phyloP scores from a whole-genome alignment of 2,888 invertebrate species.

The Melolontha melolontha region DNA sequence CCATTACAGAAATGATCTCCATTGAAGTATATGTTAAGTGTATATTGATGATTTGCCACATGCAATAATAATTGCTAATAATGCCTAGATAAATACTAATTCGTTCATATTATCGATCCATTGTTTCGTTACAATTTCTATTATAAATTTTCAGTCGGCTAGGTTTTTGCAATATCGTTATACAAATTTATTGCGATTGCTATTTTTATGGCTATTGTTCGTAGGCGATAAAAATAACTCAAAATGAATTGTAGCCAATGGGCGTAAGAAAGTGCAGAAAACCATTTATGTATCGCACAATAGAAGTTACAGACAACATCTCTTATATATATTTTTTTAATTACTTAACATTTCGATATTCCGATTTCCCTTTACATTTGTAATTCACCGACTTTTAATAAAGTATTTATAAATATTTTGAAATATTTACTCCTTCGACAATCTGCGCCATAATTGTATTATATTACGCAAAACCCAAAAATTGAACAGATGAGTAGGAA shows the following conservation, averaged over 20 bases:
- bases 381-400: too few relatives aligned
- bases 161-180: slow-evolving; percentile 30
- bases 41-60: slow-evolving; percentile 46
- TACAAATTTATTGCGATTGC: slow-evolving; percentile 22
- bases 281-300: slow-evolving; percentile 16
- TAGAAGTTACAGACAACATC: slow-evolving; percentile 9
- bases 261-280: slow-evolving; percentile 21
- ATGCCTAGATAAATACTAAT: slow-evolving; percentile 38
- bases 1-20: slow-evolving; percentile 49
- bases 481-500: too few relatives aligned
- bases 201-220: slow-evolving; percentile 21
- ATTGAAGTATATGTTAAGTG: slow-evolving; percentile 14
- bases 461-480: too few relatives aligned
- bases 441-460: too few relatives aligned
- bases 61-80: slow-evolving; percentile 36
- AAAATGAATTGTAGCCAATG: slow-evolving; percentile 13
- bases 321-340: slow-evolving; percentile 2
- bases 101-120: slow-evolving; percentile 36
- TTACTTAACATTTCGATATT: too few relatives aligned
- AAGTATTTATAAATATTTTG: too few relatives aligned
- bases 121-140: slow-evolving; percentile 37
- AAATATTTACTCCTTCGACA: too few relatives aligned
- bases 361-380: too few relatives aligned
- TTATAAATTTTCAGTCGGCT: slow-evolving; percentile 28
- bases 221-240: slow-evolving; percentile 32